Evolutionary conservation across 1,140 invertebrate species (phyloP).

Genomic region (Hirudo medicinalis): DNA sequence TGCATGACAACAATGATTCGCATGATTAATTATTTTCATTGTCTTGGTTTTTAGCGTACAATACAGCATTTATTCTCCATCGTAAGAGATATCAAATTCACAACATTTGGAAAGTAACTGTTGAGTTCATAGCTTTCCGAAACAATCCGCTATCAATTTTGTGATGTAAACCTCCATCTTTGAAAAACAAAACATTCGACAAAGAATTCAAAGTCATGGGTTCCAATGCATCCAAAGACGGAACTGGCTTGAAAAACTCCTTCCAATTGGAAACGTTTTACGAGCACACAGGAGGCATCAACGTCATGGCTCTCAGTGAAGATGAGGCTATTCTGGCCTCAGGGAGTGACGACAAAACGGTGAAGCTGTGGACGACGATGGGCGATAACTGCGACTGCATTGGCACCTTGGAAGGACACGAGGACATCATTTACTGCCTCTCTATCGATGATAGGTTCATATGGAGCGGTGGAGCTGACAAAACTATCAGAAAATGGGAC

Average conservation of each 20-base stretch:
- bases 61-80: too few species aligned
- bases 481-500: slow-evolving; percentile 48
- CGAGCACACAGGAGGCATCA: slow-evolving; percentile 44
- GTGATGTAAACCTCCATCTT: too few species aligned
- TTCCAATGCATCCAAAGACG: not conserved
- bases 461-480: slow-evolving; percentile 45
- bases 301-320: slow-evolving; percentile 47
- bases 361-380: slow-evolving; percentile 45
- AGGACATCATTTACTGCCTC: slow-evolving; percentile 46
- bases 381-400: slow-evolving; percentile 45
- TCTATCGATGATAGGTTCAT: slow-evolving; percentile 43
- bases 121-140: too few species aligned
- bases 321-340: slow-evolving; percentile 46
- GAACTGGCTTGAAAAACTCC: not conserved
- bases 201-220: not conserved
- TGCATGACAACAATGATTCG: too few species aligned
- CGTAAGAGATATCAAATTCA: too few species aligned
- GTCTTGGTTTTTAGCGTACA: too few species aligned
- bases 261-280: slow-evolving; percentile 32
- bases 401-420: slow-evolving; percentile 44
- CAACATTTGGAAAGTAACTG: too few species aligned
- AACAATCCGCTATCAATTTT: too few species aligned
- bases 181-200: too few species aligned
- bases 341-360: slow-evolving; percentile 46
- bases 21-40: too few species aligned